A percentile compares a stretch with the other conserved stretches of the same genome.
These are phyloP conservation scores for Erinaceus europaeus DNA, from an alignment of 2,113 vertebrate species.

Conservation along the genomic window DNA sequence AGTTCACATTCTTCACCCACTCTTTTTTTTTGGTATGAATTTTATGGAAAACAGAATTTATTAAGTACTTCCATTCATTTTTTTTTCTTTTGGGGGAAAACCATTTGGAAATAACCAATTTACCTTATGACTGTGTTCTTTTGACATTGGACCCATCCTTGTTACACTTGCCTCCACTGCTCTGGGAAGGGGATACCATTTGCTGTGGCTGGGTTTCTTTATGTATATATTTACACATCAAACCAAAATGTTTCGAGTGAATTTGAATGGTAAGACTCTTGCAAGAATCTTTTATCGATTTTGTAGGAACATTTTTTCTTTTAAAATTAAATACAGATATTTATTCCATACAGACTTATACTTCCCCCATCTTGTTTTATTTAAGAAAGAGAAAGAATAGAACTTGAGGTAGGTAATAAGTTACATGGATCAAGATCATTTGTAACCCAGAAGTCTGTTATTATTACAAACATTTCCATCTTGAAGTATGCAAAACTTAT, in stretches of 20 bases:
- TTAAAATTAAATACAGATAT: conserved; percentile 34
- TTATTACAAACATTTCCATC: conserved; percentile 9
- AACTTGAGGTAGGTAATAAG: not conserved
- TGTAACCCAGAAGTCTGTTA: conserved; percentile 17
- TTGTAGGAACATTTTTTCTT: conserved; percentile 4
- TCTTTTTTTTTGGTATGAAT: conserved; percentile 25
- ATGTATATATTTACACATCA: conserved; percentile 29
- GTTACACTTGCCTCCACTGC: not conserved
- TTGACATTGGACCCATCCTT: not conserved
- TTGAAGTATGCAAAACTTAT: conserved; percentile 5
- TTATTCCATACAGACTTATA: conserved; percentile 1
- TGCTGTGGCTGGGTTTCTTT: conserved; percentile 29
- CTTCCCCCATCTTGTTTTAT: not conserved
- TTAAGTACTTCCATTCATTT: conserved; percentile 55
- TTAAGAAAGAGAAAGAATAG: not conserved
- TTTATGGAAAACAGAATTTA: conserved; percentile 61
- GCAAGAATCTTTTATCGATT: conserved; percentile 21
- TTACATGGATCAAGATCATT: not conserved
- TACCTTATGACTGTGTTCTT: conserved; percentile 23
- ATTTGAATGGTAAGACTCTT: conserved; percentile 26
- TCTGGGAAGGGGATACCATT: conserved; percentile 15
- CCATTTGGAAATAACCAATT: conserved; percentile 42
- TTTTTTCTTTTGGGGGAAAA: not conserved
- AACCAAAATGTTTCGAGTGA: conserved; percentile 21
- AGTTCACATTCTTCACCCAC: conserved; percentile 16